Base-by-base conservation (phyloP, 2,113 vertebrate genomes). In the Hylia prasina region DNA sequence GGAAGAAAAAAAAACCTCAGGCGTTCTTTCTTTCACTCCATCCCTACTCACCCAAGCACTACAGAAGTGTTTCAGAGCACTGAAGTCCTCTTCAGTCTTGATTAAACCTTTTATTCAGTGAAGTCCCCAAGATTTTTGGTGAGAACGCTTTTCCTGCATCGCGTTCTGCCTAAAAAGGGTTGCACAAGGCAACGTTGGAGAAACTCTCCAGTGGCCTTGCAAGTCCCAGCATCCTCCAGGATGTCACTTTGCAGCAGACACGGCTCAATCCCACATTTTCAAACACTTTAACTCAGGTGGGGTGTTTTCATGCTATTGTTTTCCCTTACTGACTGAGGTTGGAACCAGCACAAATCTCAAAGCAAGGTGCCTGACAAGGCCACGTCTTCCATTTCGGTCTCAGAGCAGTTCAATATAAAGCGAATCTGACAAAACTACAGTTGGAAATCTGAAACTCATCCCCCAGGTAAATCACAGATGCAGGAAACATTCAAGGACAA, bases 51-150 rank as follows among this genome's bases (percentile, higher is more conserved):
- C 10, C 45, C 63, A 76, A 83, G 54, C 76, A 92, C 82, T 91
- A 89, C 48, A 47, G 11, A 31, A 89, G 51, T 19, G 45, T 86
- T 88, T 80, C 82, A 76, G 57, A 88, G 58, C 69, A 35, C 84
- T 81, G 71, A 92, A 87, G 86, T 57, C 70, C 76, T 79, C 78
- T 91, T 94, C 85, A 79, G 60, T 15, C 77, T 70, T 81, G 80
- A 72, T 95, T 76, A 94, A 50, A 40, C 77, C 45, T 45, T 90
- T 95, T 68, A 78, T 73, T 88, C 82, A 31, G 64, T 15, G 16
- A 64, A n/a, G 64, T 71, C 81, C 58, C 63, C 28, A 19, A 47
- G 54, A 90, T 87, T 85, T 94, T 88, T 82, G 42, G 39, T 33
- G 24, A 66, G 78, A 78, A 72, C 23, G 0, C 30, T 92, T 80